Conservation (phyloP, 2,888 invertebrate species). For the Calliopum simillimum region DNA sequence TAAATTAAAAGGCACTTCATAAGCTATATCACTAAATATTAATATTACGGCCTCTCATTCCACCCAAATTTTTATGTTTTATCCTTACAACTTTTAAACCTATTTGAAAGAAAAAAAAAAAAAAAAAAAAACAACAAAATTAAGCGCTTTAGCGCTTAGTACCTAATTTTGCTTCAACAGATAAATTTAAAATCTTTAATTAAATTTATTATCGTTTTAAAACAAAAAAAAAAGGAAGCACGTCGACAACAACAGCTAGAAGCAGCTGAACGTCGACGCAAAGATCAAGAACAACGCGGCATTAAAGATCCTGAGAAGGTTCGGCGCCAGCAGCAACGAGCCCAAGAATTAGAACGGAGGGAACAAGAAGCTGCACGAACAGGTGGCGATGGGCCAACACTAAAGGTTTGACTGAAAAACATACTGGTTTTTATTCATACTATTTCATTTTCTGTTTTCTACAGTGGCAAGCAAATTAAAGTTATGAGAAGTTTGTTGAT, state of each 20-base stretch:
- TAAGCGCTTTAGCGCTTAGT: no score
- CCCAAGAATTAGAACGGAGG: slow-evolving; percentile 71
- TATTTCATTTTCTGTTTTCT: slow-evolving; percentile 37
- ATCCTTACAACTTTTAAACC: no score
- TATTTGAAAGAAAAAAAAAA: no score
- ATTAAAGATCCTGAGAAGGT: slow-evolving; percentile 75
- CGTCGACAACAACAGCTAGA: slow-evolving; percentile 75
- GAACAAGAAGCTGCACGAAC: slow-evolving; percentile 68
- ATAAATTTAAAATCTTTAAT: slow-evolving; percentile 19
- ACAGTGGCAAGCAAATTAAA: slow-evolving; percentile 62
- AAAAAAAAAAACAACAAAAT: no score
- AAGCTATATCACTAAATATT: no score
- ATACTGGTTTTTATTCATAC: slow-evolving; percentile 6
- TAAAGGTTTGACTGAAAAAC: slow-evolving; percentile 3
- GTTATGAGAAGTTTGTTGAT: neutral
- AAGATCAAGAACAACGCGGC: slow-evolving; percentile 73
- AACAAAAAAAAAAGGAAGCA: slow-evolving; percentile 69
- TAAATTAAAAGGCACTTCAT: no score
- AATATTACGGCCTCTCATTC: no score
- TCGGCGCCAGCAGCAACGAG: slow-evolving; percentile 72
- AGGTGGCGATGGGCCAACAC: slow-evolving; percentile 52
- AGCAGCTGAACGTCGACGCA: slow-evolving; percentile 75
- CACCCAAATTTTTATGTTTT: no score
- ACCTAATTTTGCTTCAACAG: no score
- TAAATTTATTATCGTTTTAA: slow-evolving; percentile 24